Evolutionary conservation across 2,888 invertebrate species (phyloP), one percentile per base, ranked within the genome.

Genomic region (Erynnis tages): DNA sequence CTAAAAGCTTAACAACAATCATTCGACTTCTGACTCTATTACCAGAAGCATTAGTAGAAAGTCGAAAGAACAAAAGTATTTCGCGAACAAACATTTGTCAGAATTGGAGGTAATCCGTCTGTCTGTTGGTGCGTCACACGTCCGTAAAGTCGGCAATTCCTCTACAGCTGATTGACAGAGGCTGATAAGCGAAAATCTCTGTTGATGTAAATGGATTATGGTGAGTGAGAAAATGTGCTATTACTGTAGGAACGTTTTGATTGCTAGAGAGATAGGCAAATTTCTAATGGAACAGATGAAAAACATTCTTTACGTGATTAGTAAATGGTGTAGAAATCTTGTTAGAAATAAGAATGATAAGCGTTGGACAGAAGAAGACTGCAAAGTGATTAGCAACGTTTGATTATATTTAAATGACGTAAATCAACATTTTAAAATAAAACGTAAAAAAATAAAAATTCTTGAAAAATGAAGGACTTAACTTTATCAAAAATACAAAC

Each of bases 131-230:
- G 68, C 74, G 78, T 80, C 56, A 50, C 54, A 57, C 54, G 58
- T 59, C 57, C 64, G 68, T 67, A 65, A 69, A 74, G 73, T 73
- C 78, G 73, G 72, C 70, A 76, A 79, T 81, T 78, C 75, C 78
- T 79, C 79, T 73, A 73, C 76, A 75, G 67, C 75, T 78, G 82
- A 82, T 81, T 80, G 83, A 82, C 79, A 73, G 65, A 60, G 59
- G 67, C 69, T 73, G 82, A 82, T 82, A 82, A 80, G 73, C 73
- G 66, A 75, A 77, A 77, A 73, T 75, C 73, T 65, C 73, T 74
- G 68, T 69, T 78, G 71, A 74, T 71, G 69, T 63, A 56, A 61
- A 63, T 49, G 70, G 72, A 63, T 79, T 78, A 73, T 53, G 67
- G 68, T 65, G n/a, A n/a, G n/a, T n/a, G n/a, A 62, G 65, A 67